A percentile compares a stretch with the other conserved stretches of the same genome.
Conservation (phyloP, 2,113 vertebrate genomes). For the Lamprologus tigripictilis region DNA sequence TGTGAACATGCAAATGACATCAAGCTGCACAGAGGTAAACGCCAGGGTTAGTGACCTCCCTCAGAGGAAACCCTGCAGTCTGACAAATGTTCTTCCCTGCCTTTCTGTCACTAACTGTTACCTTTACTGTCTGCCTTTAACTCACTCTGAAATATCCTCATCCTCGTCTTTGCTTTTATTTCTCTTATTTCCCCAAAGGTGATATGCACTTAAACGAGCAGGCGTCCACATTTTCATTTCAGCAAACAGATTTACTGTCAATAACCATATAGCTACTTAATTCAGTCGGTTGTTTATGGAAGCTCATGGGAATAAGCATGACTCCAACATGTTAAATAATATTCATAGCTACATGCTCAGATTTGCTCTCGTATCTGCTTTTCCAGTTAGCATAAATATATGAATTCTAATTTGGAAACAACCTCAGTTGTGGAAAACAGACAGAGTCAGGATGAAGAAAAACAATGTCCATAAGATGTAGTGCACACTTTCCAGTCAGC, state of each 20-base stretch:
- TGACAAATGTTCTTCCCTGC: not conserved
- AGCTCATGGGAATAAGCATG: not conserved
- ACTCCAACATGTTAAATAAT: not conserved
- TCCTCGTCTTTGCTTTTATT: not conserved
- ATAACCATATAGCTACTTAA: not conserved
- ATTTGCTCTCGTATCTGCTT: not conserved
- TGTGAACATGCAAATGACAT: conserved; percentile 24
- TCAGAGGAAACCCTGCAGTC: not conserved
- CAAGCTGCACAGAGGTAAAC: conserved; percentile 1
- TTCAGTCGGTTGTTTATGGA: not conserved
- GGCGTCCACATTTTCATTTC: not conserved
- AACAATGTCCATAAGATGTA: not conserved
- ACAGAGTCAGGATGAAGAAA: not conserved
- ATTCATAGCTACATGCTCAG: conserved; percentile 2
- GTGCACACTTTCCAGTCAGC: not conserved
- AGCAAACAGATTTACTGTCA: not conserved
- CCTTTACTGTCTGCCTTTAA: not conserved
- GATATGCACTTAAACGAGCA: not conserved
- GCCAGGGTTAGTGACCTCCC: not conserved
- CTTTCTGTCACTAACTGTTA: conserved; percentile 11
- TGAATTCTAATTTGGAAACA: conserved; percentile 21
- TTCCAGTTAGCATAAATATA: conserved; percentile 34
- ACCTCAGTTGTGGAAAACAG: not conserved
- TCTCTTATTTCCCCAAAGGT: not conserved
- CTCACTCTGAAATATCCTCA: not conserved